Conservation (phyloP, 1,140 invertebrate genomes). For the Reticulitermes speratus region DNA sequence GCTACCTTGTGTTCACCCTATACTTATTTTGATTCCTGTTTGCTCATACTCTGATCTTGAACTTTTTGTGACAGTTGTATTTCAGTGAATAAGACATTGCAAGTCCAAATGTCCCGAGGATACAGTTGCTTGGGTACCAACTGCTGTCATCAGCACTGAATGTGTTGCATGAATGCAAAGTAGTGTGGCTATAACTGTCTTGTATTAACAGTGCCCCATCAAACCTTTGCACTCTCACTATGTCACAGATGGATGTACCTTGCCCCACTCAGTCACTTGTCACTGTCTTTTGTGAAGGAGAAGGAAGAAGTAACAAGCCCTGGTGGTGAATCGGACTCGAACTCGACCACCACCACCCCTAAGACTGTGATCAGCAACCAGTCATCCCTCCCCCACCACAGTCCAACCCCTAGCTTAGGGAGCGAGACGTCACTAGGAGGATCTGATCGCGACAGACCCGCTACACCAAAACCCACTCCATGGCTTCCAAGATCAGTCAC, state of each 20-base stretch:
- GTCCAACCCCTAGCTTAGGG: constrained; percentile 39
- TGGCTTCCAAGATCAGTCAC: constrained; percentile 46
- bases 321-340: constrained; percentile 69
- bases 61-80: no score
- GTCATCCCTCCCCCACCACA: constrained; percentile 35
- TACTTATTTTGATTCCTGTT: no score
- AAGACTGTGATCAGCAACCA: constrained; percentile 64
- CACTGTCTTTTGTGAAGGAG: constrained; percentile 47
- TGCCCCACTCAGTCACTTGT: constrained; percentile 60
- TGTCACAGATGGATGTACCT: constrained; percentile 40
- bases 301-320: constrained; percentile 66
- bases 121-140: no score
- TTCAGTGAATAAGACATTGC: no score
- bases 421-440: constrained; percentile 38
- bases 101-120: no score
- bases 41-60: no score
- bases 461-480: constrained; percentile 49
- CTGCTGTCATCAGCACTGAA: no score
- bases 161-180: no score
- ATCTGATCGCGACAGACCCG: constrained; percentile 52
- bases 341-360: constrained; percentile 65
- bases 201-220: neutral
- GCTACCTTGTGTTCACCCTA: no score
- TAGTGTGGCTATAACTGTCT: no score
- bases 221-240: neutral